Conservation (phyloP, 2,797 vertebrate genomes). For the Diglossa cyanea region DNA sequence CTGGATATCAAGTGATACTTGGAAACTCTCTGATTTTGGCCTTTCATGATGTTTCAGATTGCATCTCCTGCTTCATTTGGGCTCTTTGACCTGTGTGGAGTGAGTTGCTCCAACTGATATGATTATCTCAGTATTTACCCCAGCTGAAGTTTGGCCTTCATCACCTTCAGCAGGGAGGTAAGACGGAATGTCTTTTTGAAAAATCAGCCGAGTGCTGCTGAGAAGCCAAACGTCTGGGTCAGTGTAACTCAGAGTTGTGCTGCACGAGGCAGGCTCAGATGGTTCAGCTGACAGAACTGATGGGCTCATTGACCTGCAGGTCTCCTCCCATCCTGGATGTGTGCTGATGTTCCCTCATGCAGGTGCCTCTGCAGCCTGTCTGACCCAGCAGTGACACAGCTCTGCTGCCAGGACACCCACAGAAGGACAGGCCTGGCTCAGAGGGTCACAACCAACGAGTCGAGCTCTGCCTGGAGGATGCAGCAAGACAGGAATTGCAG, state of each 20-base stretch:
- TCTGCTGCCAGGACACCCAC: background rate
- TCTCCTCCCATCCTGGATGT: rapidly evolving
- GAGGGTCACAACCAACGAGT: rapidly evolving
- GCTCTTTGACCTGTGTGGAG: background rate
- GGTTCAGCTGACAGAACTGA: background rate
- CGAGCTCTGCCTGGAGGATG: background rate
- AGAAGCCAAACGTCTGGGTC: background rate
- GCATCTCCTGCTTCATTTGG: background rate
- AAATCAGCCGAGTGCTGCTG: background rate
- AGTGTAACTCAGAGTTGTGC: background rate
- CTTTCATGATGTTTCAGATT: background rate
- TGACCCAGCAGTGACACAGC: background rate
- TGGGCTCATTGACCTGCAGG: rapidly evolving
- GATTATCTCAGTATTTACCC: background rate
- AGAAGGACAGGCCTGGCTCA: background rate
- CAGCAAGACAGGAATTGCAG: no score
- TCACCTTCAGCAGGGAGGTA: background rate
- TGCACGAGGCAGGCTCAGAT: background rate
- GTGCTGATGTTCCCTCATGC: background rate
- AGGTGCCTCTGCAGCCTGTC: background rate
- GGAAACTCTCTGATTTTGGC: background rate
- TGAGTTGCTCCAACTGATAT: background rate
- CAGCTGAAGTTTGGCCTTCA: background rate
- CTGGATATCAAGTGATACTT: background rate
- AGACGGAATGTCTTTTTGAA: background rate